phyloP scores from a whole-genome alignment of 2,888 invertebrate species.

The Eupeodes latifasciatus region DNA sequence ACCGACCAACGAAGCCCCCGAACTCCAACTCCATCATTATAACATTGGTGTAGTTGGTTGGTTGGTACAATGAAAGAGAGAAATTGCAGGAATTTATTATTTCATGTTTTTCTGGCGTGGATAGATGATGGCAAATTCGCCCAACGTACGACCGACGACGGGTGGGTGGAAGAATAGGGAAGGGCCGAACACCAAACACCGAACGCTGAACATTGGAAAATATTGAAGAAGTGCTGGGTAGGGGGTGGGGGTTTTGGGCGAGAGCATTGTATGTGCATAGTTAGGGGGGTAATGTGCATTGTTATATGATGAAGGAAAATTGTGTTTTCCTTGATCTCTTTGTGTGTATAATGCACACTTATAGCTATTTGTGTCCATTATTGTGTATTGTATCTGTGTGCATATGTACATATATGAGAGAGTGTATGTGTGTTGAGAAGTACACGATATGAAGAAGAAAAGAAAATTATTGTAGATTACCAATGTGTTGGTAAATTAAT shows the following conservation, averaged over 20 bases:
- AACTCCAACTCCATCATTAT: neutral
- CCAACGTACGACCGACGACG: neutral
- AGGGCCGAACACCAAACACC: neutral
- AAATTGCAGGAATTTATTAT: slow-evolving; percentile 76
- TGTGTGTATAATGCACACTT: slow-evolving; percentile 63
- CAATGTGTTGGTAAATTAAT: slow-evolving; percentile 69
- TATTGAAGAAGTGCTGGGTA: neutral
- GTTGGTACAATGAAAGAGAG: slow-evolving; percentile 65
- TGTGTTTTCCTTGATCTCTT: slow-evolving; percentile 68
- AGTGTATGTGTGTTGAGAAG: slow-evolving; percentile 39
- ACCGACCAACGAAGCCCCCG: slow-evolving; percentile 52
- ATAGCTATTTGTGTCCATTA: slow-evolving; percentile 29
- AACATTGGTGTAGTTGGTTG: slow-evolving; percentile 11
- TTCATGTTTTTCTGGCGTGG: slow-evolving; percentile 58
- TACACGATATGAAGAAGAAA: slow-evolving; percentile 48
- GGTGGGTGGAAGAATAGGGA: slow-evolving; percentile 18
- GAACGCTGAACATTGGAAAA: too few species aligned
- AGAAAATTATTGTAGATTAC: slow-evolving; percentile 61
- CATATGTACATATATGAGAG: slow-evolving; percentile 3
- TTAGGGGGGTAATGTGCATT: slow-evolving; percentile 70
- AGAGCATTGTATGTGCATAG: slow-evolving; percentile 32
- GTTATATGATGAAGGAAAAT: slow-evolving; percentile 71
- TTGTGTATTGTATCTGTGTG: slow-evolving; percentile 19
- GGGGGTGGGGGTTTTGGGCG: neutral
- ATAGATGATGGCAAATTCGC: slow-evolving; percentile 38